These are phyloP conservation scores for Tridacna crocea DNA, from an alignment of 2,888 invertebrate species.

Conservation along the genomic window DNA sequence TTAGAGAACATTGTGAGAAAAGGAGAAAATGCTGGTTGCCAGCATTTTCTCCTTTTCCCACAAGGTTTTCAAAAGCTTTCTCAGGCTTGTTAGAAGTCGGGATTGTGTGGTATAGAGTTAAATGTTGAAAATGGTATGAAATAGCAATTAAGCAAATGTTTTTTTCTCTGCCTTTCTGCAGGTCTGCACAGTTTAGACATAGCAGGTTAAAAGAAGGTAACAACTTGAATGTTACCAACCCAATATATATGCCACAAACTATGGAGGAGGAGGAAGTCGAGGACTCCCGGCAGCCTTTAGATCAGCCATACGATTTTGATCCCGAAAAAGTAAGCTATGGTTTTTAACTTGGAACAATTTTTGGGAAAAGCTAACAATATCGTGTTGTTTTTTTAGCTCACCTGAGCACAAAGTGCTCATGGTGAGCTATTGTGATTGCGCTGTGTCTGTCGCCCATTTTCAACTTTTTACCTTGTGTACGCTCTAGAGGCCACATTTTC, in stretches of 20 bases:
- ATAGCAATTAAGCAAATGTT: no score
- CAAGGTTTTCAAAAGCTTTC: neutral
- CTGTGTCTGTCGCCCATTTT: no score
- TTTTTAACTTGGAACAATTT: neutral
- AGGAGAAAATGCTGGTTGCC: no score
- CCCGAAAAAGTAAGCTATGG: conserved; percentile 58
- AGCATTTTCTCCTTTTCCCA: neutral
- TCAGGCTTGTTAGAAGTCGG: no score
- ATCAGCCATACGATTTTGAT: conserved; percentile 65
- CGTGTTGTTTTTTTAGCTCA: neutral
- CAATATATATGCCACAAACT: conserved; percentile 73
- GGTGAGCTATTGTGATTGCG: no score
- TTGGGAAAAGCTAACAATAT: neutral
- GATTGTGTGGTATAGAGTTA: no score
- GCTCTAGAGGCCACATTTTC: no score
- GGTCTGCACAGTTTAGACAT: conserved; percentile 75
- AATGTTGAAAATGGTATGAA: no score
- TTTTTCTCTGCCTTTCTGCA: conserved; percentile 34
- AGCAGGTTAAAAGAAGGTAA: conserved; percentile 72
- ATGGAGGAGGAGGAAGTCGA: conserved; percentile 85
- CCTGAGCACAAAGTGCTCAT: no score
- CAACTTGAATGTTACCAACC: conserved; percentile 75
- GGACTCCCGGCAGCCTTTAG: conserved; percentile 82
- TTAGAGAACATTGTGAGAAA: no score
- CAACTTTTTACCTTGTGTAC: no score